Evolutionary conservation across 2,888 invertebrate species (phyloP), one percentile per base, ranked within the genome.

Genomic region (Thumatha senex): DNA sequence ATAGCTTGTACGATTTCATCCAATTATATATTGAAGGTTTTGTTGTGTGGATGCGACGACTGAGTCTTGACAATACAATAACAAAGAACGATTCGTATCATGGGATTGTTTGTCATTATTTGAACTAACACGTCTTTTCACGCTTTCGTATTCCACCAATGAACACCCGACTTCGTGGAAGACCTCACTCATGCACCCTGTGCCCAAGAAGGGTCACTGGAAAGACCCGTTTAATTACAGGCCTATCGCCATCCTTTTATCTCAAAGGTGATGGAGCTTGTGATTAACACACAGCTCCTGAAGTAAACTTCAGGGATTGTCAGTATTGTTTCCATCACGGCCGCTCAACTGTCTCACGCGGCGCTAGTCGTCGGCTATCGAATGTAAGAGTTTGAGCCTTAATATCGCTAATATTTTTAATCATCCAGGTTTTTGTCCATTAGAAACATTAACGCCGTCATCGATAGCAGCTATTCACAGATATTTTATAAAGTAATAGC

Each of bases 1-100:
- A 70, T 69, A 58, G 38, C 40, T 68, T 72, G 59, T 63, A 64
- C 54, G 63, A 55, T 63, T 70, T 70, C 61, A 73, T 73, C 73
- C 63, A 73, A 72, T 73, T 72, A 70, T 51, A 12, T 42, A 9
- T 42, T 10, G 39, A 34, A 36, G 24, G 34, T 40, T 46, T 46
- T 46, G 24, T 34, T 41, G 29, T 48, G 13, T 33, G 13, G 15
- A 40, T 40, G 18, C 4, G 34, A 24, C 45, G 45, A 30, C 40
- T 43, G 31, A 40, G 14, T 36, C 35, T 9, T 48, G 10, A 40
- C 33, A 31, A 15, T 33, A 33, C 40, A 46, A 40, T 34, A 33
- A 34, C 4, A 39, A 15, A 3, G 34, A 7, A 8, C 12, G 1
- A 9, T 43, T n/a, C 15, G 12, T 2, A 31, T 41, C 33, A 14